Base-by-base conservation (phyloP, 2,113 vertebrate species). In the Globicephala melas region DNA sequence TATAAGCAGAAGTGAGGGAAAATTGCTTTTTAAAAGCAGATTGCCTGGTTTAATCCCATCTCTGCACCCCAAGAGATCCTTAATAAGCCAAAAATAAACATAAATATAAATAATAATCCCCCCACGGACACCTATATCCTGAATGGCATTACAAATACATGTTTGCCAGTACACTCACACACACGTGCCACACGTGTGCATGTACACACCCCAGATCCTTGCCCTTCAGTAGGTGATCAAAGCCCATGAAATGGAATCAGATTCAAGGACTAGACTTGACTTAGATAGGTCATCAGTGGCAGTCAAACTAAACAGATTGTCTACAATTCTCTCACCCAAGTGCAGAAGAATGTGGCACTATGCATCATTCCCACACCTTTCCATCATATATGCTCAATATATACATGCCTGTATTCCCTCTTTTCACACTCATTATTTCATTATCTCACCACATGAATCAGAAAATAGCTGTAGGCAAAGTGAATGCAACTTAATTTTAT, bases 21-120 rank as follows among this genome's bases (percentile, higher is more conserved):
- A 41, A 67, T 3, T 44, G 36, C 10, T 38, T 70, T 62, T 74
- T 88, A n/a, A 63, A 85, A 71, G 44, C 26, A 73, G 73, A 71
- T 14, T 47, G 7, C 15, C 44, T 87, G 10, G 3, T 68, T 87
- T 92, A 67, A 15, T 20, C 21, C 33, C 12, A 80, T 12, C 55
- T 33, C 31, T 25, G 81, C 14, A 9, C 47, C 18, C 18, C 38
- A 47, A 65, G n/a, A 95, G 23, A 18, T 53, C 44, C 18, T 58
- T 81, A 80, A 63, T 90, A 89, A 90, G 28, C 41, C 38, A 71
- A 93, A 86, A 90, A 21, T 79, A 86, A 86, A 86, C 50, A 31
- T 23, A 71, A 55, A 62, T 33, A 1, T 55, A 94, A 95, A 79
- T 53, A 47, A 62, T 65, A 71, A 85, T 95, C 25, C 33, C 33